A percentile compares a stretch with the other conserved stretches of the same genome.
phyloP scores from a whole-genome alignment of 2,888 invertebrate genomes.

The Drosophila subquinaria region DNA sequence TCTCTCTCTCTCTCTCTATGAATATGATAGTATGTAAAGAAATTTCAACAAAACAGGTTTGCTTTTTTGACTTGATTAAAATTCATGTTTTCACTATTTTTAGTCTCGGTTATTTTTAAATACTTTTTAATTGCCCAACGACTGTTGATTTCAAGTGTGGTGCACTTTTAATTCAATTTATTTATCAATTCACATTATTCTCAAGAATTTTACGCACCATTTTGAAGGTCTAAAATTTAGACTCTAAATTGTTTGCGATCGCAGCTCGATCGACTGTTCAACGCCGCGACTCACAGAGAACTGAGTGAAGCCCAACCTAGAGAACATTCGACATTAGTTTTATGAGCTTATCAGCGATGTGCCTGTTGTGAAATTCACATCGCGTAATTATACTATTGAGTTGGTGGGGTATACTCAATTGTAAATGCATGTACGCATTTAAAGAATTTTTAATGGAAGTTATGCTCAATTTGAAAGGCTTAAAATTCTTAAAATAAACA shows the following conservation, averaged over 20 bases:
- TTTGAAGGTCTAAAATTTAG: not conserved
- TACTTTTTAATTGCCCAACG: not conserved
- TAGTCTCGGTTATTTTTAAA: not conserved
- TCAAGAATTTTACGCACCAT: conserved; percentile 4
- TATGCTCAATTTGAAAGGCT: not conserved
- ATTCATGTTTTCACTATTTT: not conserved
- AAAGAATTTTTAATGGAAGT: not conserved
- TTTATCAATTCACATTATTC: not conserved
- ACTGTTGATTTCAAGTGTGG: not conserved
- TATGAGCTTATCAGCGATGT: not conserved
- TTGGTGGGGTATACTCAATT: not conserved
- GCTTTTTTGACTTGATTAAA: not conserved
- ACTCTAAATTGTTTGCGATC: not conserved
- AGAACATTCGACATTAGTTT: conserved; percentile 12
- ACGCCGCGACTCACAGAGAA: conserved; percentile 2
- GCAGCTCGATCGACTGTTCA: not conserved
- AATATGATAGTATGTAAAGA: not conserved
- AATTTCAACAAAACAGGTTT: not conserved
- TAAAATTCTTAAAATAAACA: no score
- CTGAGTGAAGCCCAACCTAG: not conserved
- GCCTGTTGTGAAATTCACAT: not conserved
- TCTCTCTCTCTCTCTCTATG: no score
- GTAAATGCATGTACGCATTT: not conserved
- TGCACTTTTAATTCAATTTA: not conserved
- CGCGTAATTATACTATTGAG: not conserved